A percentile compares a stretch with the other conserved stretches of the same genome.
Evolutionary conservation across 2,113 vertebrate genomes (phyloP).

Genomic region (Dicerorhinus sumatrensis): DNA sequence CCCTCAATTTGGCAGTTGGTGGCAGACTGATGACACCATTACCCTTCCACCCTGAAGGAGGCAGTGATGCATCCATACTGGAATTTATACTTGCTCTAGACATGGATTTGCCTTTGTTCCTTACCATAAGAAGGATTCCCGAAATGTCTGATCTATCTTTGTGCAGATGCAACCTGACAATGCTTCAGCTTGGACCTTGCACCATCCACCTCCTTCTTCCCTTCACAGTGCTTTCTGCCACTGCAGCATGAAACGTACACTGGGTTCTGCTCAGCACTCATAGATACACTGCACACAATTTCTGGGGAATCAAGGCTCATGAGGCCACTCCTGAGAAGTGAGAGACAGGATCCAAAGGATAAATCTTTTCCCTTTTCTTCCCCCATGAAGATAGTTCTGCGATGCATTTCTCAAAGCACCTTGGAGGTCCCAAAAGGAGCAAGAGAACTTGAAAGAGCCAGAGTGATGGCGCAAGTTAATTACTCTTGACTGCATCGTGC

Average conservation of each 20-base stretch:
- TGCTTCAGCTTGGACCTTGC: background rate
- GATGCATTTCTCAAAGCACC: background rate
- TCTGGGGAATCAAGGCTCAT: background rate
- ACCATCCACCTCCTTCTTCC: background rate
- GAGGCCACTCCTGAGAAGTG: background rate
- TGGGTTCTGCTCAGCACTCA: background rate
- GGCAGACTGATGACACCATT: background rate
- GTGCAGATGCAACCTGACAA: background rate
- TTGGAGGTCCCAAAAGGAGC: background rate
- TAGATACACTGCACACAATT: background rate
- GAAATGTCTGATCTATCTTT: background rate
- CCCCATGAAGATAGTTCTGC: background rate
- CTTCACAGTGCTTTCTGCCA: background rate
- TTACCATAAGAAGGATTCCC: background rate
- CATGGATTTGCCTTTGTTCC: background rate
- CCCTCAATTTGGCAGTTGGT: background rate
- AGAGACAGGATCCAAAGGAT: background rate
- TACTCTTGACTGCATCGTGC: background rate
- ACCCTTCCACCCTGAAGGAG: background rate
- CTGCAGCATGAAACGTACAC: background rate
- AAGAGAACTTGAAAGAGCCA: background rate
- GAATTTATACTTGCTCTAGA: background rate
- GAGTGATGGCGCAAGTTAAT: background rate
- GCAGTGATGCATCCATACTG: background rate
- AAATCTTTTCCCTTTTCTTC: background rate